These are phyloP conservation scores for Scyliorhinus canicula DNA, from an alignment of 2,797 vertebrate species.

Conservation along the genomic window DNA sequence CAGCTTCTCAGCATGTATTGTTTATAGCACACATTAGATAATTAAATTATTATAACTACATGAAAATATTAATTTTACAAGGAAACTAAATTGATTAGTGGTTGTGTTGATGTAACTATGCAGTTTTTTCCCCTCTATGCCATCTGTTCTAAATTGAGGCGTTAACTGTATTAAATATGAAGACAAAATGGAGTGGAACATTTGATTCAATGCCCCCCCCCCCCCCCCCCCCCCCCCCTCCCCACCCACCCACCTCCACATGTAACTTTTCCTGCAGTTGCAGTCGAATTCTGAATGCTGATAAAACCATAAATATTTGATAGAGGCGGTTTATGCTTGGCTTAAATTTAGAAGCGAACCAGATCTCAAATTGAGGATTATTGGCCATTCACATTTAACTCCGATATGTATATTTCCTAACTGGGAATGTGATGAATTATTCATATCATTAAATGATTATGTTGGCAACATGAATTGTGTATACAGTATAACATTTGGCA, in stretches of 20 bases:
- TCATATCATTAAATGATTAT: neutral
- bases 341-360: neutral
- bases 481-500: neutral
- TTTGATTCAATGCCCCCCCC: too few species aligned
- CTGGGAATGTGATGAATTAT: neutral
- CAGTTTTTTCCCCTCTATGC: neutral
- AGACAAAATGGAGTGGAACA: neutral
- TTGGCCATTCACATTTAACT: neutral
- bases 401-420: neutral
- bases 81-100: neutral
- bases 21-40: neutral
- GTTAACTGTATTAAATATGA: neutral
- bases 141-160: neutral
- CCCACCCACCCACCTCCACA: too few species aligned
- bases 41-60: neutral
- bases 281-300: neutral
- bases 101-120: neutral
- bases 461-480: neutral
- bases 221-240: too few species aligned
- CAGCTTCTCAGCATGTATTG: neutral
- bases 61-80: neutral
- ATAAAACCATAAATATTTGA: slow-evolving; percentile 18
- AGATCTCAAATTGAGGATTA: neutral
- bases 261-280: neutral
- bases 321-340: neutral